Evolutionary conservation across 2,888 invertebrate genomes (phyloP).

Genomic region (Euclidia mi): DNA sequence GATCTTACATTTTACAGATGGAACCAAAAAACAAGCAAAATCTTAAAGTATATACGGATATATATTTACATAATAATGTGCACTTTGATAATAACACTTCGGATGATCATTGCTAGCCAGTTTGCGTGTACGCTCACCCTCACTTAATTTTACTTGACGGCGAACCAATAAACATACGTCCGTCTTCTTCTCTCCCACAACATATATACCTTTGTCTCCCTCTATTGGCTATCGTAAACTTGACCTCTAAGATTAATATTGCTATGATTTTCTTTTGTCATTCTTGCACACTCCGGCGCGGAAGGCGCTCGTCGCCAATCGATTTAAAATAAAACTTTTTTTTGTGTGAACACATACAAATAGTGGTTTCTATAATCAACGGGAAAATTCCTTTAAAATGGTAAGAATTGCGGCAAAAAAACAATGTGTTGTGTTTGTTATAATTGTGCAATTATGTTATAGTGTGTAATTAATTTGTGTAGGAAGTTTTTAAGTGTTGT

Average conservation of each 20-base stretch:
- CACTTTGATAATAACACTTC: slow-evolving; percentile 60
- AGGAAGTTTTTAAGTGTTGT: slow-evolving; percentile 56
- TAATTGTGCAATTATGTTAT: slow-evolving; percentile 41
- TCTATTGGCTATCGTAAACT: slow-evolving; percentile 76
- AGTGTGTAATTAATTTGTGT: slow-evolving; percentile 41
- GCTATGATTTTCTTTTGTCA: slow-evolving; percentile 72
- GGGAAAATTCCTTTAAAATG: slow-evolving; percentile 54
- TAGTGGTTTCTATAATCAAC: slow-evolving; percentile 59
- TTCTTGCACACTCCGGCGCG: slow-evolving; percentile 65
- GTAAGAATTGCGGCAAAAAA: slow-evolving; percentile 56
- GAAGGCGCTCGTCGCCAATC: slow-evolving; percentile 63
- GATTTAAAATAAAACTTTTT: slow-evolving; percentile 49
- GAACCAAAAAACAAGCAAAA: too few species aligned
- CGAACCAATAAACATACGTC: slow-evolving; percentile 46
- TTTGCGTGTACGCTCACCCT: slow-evolving; percentile 69
- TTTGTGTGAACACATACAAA: slow-evolving; percentile 53
- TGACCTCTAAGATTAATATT: slow-evolving; percentile 75
- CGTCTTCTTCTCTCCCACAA: slow-evolving; percentile 55
- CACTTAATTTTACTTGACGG: slow-evolving; percentile 40
- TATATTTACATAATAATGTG: slow-evolving; percentile 21
- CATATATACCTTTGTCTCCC: slow-evolving; percentile 49
- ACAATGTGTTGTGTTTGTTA: slow-evolving; percentile 38
- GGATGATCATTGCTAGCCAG: slow-evolving; percentile 71
- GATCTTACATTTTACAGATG: too few species aligned
- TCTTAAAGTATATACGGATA: slow-evolving; percentile 1